Base-by-base conservation (phyloP, 2,888 invertebrate species). In the Megastigmus dorsalis region DNA sequence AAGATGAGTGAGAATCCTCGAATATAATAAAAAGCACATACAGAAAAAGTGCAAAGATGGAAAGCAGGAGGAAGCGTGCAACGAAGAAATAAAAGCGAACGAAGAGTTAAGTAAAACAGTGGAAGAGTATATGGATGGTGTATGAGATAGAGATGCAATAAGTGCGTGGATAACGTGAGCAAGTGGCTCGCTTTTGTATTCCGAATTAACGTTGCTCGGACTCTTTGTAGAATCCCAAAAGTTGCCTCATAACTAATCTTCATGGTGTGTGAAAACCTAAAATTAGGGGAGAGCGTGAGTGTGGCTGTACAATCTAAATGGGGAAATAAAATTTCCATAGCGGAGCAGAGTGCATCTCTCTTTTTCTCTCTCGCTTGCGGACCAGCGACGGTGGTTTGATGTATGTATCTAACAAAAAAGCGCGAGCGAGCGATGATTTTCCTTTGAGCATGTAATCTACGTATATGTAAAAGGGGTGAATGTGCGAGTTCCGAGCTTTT, bases 201-300 rank as follows among this genome's bases (percentile, higher is more conserved):
- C 7, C 20, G 36, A 50, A 48, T 50, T 50, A n/a, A 50, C 50
- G 7, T 4, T 15, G 10, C 63, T 60, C 43, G 4, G 43, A 3
- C 10, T 45, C 15, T n/a, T n/a, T 30, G 45, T 45, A 60, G 4
- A 43, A 60, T 60, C 60, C n/a, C 38, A 6, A 54, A 57, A 57
- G n/a, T 60, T 60, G 15, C 28, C 2, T 43, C 15, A 28, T 30
- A 15, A 15, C n/a, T 52, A 6, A 30, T n/a, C 30, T 15, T 7
- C 28, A 52, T n/a, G 7, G 6, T 15, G 6, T 1, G 30, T 30
- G 23, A 2, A 41, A 7, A 18, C 38, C 2, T 6, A n/a, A 57
- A 38, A 13, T 23, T 3, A 9, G 2, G 26, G 3, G 23, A 20
- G 26, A 23, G 10, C 1, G 1, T n/a, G n/a, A n/a, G n/a, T n/a